phyloP scores from a whole-genome alignment of 1,140 invertebrate genomes.

The Tetragnatha versicolor region DNA sequence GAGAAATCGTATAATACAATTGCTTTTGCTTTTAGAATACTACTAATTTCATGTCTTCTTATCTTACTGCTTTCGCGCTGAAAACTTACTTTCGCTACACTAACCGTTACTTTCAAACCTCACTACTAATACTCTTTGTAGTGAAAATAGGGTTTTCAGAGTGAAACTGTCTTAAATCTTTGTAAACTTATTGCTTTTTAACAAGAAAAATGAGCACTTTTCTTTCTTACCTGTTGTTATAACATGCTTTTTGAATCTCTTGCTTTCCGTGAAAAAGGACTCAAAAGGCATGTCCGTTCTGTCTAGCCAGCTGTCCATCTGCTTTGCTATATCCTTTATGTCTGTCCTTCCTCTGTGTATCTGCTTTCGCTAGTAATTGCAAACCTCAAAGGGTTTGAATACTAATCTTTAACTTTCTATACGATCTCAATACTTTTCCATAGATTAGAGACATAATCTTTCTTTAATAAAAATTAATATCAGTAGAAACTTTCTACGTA shows the following conservation, averaged over 20 bases:
- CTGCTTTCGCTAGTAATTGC: not conserved
- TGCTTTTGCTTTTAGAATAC: slow-evolving; percentile 20
- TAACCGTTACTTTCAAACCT: not conserved
- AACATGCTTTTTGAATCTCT: slow-evolving; percentile 15
- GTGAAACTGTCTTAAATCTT: not conserved
- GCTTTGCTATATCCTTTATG: slow-evolving; percentile 17
- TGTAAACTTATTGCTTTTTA: not conserved
- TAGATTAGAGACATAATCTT: no score
- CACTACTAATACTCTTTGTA: not conserved
- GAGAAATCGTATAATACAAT: not conserved
- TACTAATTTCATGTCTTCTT: slow-evolving; percentile 15
- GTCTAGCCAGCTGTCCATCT: not conserved
- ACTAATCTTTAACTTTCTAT: no score
- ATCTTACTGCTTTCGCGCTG: slow-evolving; percentile 19
- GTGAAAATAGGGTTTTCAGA: not conserved
- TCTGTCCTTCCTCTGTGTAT: not conserved
- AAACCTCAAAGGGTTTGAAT: slow-evolving; percentile 43
- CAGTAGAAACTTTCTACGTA: no score
- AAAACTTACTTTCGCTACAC: slow-evolving; percentile 4
- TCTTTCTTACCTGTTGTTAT: slow-evolving; percentile 11
- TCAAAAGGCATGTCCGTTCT: not conserved
- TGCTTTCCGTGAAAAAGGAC: not conserved
- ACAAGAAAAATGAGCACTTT: slow-evolving; percentile 45
- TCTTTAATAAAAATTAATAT: no score
- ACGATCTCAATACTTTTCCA: no score